Evolutionary conservation across 2,888 invertebrate genomes (phyloP), one percentile per base, ranked within the genome.

Genomic region (Podotricha telesiphe): DNA sequence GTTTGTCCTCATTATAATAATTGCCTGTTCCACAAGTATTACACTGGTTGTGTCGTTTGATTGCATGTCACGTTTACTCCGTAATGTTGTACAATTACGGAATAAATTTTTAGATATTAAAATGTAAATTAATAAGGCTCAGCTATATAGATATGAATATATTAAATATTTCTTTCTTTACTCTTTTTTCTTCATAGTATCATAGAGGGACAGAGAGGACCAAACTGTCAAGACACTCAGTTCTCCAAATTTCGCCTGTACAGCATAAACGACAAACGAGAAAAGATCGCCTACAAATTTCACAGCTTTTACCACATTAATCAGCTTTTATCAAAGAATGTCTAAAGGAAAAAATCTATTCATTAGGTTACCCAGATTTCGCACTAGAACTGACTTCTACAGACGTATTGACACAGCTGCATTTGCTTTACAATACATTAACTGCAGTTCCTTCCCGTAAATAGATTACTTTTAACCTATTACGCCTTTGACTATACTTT

Each of bases 1-100:
- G 53, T 65, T 58, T 55, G 56, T 22, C 42, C 53, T 51, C 53
- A 67, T 67, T 53, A 67, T 53, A 50, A 53, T 67, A 67, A 53
- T 61, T 61, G 61, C 20, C 22, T 40, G 51, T 63, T n/a, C 50
- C 63, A 51, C 53, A 34, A 55, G 34, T 55, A 55, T 17, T 47
- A 28, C 53, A n/a, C 34, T 34, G 53, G n/a, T 34, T 48, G 17
- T 34, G 45, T 34, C 47, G n/a, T 47, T 62, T 48, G 47, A 47
- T 59, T 59, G 20, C 20, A 40, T 42, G 7, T 42, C 58, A 59
- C 58, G 20, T 59, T n/a, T 6, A 0, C 17, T 10, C 6, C 4
- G 1, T 13, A 42, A 19, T 59, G 42, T 42, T 15, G 34, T 34
- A 1, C 34, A 17, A 55, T 55, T 55, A 34, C 34, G 1, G 15